phyloP scores from a whole-genome alignment of 1,140 invertebrate genomes.

The Diprion similis region DNA sequence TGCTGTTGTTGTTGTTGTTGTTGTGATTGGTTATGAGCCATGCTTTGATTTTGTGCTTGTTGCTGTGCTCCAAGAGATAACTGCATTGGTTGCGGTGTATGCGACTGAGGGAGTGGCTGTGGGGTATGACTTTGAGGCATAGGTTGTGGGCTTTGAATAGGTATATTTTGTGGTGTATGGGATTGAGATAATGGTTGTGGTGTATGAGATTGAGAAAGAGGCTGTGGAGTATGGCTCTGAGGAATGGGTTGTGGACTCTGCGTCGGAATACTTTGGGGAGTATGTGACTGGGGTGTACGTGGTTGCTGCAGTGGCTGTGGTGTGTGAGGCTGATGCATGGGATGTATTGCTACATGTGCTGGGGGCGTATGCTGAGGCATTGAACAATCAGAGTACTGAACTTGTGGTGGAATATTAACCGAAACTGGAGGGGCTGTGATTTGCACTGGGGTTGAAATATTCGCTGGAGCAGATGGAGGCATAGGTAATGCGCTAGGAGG shows the following conservation, averaged over 20 bases:
- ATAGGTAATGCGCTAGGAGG: constrained; percentile 58
- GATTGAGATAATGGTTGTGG: constrained; percentile 50
- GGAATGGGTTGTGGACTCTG: constrained; percentile 56
- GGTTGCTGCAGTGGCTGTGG: constrained; percentile 53
- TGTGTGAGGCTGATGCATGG: constrained; percentile 53
- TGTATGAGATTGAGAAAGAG: constrained; percentile 42
- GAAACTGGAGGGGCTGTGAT: constrained; percentile 47
- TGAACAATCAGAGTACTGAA: constrained; percentile 52
- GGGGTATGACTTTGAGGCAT: constrained; percentile 62
- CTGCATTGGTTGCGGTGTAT: constrained; percentile 55
- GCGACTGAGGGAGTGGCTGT: constrained; percentile 61
- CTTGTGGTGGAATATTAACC: constrained; percentile 48
- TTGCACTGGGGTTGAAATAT: constrained; percentile 49
- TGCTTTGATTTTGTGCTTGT: constrained; percentile 38
- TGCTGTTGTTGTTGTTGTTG: constrained; percentile 48
- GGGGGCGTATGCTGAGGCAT: constrained; percentile 50
- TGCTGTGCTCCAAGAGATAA: constrained; percentile 43
- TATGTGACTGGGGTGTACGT: constrained; percentile 53
- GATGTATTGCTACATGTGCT: constrained; percentile 48
- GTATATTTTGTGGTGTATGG: constrained; percentile 58
- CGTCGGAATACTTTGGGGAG: constrained; percentile 53
- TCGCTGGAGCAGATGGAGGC: constrained; percentile 43
- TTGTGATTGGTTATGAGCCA: constrained; percentile 55
- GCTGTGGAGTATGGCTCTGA: constrained; percentile 51
- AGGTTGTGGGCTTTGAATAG: constrained; percentile 56